phyloP scores from a whole-genome alignment of 2,113 vertebrate species.

The Hippocampus abdominalis region DNA sequence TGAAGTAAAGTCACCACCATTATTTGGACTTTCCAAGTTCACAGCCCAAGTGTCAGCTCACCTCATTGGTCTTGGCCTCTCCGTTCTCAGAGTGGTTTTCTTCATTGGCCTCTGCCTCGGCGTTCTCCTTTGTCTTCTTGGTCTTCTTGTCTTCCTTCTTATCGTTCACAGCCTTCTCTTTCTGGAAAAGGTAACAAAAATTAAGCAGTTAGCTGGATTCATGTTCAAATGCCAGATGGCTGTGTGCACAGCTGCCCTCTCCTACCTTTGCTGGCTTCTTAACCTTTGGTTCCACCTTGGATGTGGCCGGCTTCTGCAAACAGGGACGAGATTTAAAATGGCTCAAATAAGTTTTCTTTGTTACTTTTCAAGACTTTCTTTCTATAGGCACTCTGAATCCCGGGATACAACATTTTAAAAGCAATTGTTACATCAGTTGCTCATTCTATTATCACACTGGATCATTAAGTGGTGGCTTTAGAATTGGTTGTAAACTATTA shows the following conservation, averaged over 20 bases:
- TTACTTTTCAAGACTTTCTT: background rate
- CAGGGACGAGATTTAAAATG: background rate
- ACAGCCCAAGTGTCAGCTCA: slow-evolving; percentile 41
- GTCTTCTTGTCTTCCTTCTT: slow-evolving; percentile 85
- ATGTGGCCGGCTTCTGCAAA: slow-evolving; percentile 75
- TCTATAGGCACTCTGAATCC: background rate
- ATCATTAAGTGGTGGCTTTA: background rate
- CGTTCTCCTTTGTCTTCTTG: slow-evolving; percentile 84
- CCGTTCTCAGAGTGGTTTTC: slow-evolving; percentile 92
- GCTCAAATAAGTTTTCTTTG: background rate
- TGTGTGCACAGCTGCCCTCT: background rate
- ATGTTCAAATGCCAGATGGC: background rate
- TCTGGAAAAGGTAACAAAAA: slow-evolving; percentile 63
- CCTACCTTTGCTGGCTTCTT: slow-evolving; percentile 88
- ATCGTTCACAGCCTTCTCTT: slow-evolving; percentile 86
- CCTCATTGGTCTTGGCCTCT: slow-evolving; percentile 88
- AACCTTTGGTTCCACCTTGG: slow-evolving; percentile 82
- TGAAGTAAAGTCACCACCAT: background rate
- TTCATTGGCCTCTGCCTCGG: slow-evolving; percentile 82
- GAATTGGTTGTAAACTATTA: background rate
- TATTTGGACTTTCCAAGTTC: background rate
- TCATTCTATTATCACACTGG: background rate
- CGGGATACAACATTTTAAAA: background rate
- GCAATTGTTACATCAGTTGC: background rate
- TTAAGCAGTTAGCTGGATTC: background rate